Evolutionary conservation across 1,140 invertebrate genomes (phyloP).

Genomic region (Nymphalis io): DNA sequence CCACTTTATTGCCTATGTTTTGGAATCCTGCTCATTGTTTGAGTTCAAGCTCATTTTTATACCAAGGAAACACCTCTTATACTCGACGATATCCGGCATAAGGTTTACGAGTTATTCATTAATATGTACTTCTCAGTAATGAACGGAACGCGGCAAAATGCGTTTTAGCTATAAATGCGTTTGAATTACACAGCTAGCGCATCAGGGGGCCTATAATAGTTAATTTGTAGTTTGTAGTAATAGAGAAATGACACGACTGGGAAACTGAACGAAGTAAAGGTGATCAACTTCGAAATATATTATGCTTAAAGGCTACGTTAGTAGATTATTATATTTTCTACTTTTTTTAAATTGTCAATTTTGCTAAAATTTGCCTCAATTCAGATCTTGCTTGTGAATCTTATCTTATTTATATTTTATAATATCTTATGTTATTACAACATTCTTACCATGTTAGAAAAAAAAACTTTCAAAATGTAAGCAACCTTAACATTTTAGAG

Average conservation of each 20-base stretch:
- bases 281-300: too few relatives aligned
- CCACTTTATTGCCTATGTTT: conserved; percentile 72
- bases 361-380: too few relatives aligned
- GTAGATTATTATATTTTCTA: too few relatives aligned
- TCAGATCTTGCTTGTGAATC: too few relatives aligned
- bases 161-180: conserved; percentile 18
- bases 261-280: not conserved
- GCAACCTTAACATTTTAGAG: conserved; percentile 32
- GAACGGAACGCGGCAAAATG: conserved; percentile 14
- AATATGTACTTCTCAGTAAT: conserved; percentile 18
- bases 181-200: conserved; percentile 5
- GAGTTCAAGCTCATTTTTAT: conserved; percentile 70
- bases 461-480: not conserved
- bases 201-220: conserved; percentile 24
- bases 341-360: too few relatives aligned
- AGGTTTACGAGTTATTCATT: conserved; percentile 43
- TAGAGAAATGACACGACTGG: conserved; percentile 34
- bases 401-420: not conserved
- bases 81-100: conserved; percentile 60
- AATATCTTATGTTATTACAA: not conserved
- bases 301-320: too few relatives aligned
- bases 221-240: conserved; percentile 39
- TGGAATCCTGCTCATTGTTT: conserved; percentile 77
- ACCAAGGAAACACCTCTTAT: conserved; percentile 60
- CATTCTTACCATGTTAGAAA: not conserved